A percentile compares a stretch with the other conserved stretches of the same genome.
Conservation (phyloP, 2,113 vertebrate genomes). For the Calypte anna region DNA sequence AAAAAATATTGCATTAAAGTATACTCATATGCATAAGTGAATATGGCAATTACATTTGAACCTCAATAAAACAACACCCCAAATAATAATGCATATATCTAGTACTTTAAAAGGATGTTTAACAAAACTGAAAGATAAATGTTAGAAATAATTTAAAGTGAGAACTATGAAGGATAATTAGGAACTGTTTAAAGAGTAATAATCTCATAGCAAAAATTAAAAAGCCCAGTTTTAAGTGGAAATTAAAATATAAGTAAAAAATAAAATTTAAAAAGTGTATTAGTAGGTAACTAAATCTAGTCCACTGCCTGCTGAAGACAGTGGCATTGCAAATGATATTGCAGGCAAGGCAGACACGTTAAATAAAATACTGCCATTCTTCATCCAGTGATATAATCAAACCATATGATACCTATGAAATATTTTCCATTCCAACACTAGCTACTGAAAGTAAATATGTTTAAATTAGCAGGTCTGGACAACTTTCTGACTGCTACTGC, state of each 20-base stretch:
- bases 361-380: conserved; percentile 27
- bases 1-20: neutral
- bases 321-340: neutral
- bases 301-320: neutral
- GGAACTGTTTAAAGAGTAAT: neutral
- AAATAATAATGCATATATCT: neutral
- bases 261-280: neutral
- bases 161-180: neutral
- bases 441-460: conserved; percentile 24
- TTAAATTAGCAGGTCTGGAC: conserved; percentile 49
- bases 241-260: neutral
- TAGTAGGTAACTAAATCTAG: neutral
- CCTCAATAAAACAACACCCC: neutral
- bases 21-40: neutral
- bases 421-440: conserved; percentile 30
- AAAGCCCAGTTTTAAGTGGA: neutral
- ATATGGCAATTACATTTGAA: neutral
- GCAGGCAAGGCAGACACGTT: neutral
- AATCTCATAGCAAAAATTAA: neutral
- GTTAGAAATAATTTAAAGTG: neutral
- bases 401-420: conserved; percentile 2
- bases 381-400: neutral
- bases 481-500: neutral
- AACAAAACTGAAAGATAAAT: neutral
- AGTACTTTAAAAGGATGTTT: neutral